Evolutionary conservation across 2,797 vertebrate genomes (phyloP).

Genomic region (Pangasius djambal): DNA sequence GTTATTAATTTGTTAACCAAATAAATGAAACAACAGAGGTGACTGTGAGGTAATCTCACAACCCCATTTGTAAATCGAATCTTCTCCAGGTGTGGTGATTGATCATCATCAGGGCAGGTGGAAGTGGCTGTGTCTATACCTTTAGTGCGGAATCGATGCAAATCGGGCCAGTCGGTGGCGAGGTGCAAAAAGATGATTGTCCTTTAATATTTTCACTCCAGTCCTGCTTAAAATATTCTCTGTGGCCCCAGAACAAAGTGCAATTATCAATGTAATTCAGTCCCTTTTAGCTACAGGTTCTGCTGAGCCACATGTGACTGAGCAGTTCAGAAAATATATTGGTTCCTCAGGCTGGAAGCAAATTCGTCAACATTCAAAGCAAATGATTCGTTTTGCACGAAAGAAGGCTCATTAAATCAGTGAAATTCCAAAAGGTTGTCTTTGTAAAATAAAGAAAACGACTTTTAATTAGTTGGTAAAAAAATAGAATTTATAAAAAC

Average conservation of each 20-base stretch:
- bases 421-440: slow-evolving; percentile 27
- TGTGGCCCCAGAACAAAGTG: neutral
- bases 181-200: neutral
- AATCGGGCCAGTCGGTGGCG: neutral
- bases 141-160: neutral
- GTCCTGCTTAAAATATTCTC: neutral
- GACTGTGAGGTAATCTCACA: neutral
- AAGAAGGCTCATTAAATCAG: slow-evolving; percentile 14
- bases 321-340: neutral
- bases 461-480: slow-evolving; percentile 61
- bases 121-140: neutral
- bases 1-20: neutral
- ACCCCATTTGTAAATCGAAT: neutral
- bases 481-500: slow-evolving; percentile 51
- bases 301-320: neutral
- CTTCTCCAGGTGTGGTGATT: neutral
- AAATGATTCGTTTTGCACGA: neutral
- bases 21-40: neutral
- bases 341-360: neutral
- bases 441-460: slow-evolving; percentile 45
- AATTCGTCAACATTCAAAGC: neutral
- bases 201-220: neutral
- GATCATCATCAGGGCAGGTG: neutral
- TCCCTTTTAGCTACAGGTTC: neutral
- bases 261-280: neutral